A percentile compares a stretch with the other conserved stretches of the same genome.
These are phyloP conservation scores for Volucella inflata DNA, from an alignment of 2,888 invertebrate genomes.

Conservation along the genomic window DNA sequence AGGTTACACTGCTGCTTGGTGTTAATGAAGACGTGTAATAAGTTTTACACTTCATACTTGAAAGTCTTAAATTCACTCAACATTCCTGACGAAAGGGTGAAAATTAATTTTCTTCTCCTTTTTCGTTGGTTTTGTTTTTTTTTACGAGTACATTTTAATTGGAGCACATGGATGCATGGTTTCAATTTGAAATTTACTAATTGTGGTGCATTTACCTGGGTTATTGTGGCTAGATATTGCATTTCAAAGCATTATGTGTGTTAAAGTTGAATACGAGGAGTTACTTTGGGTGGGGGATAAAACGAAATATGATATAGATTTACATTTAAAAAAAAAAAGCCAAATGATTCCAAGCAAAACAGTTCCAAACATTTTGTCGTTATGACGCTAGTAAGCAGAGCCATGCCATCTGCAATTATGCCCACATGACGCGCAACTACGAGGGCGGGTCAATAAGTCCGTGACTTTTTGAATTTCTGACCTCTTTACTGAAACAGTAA, in stretches of 20 bases:
- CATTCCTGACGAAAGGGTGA: constrained; percentile 26
- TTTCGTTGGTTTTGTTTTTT: not conserved
- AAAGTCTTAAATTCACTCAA: constrained; percentile 60
- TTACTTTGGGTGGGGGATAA: no score
- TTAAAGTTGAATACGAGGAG: no score
- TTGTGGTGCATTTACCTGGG: not conserved
- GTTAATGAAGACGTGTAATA: constrained; percentile 50
- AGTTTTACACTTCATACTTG: constrained; percentile 72
- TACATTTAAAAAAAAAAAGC: no score
- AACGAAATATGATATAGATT: no score
- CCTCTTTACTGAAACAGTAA: no score
- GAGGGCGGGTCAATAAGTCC: no score
- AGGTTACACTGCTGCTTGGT: constrained; percentile 34
- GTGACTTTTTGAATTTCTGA: no score
- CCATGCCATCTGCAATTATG: no score
- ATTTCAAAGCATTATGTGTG: not conserved
- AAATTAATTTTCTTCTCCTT: constrained; percentile 20
- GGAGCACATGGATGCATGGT: constrained; percentile 18
- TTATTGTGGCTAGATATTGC: not conserved
- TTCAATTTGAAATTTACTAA: constrained; percentile 14
- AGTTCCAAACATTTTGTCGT: no score
- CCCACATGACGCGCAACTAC: no score
- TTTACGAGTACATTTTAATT: constrained; percentile 42
- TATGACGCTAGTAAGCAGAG: no score
- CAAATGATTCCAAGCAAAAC: no score